These are phyloP conservation scores for Melanostigma gelatinosum DNA, from an alignment of 2,113 vertebrate genomes.

Conservation along the genomic window DNA sequence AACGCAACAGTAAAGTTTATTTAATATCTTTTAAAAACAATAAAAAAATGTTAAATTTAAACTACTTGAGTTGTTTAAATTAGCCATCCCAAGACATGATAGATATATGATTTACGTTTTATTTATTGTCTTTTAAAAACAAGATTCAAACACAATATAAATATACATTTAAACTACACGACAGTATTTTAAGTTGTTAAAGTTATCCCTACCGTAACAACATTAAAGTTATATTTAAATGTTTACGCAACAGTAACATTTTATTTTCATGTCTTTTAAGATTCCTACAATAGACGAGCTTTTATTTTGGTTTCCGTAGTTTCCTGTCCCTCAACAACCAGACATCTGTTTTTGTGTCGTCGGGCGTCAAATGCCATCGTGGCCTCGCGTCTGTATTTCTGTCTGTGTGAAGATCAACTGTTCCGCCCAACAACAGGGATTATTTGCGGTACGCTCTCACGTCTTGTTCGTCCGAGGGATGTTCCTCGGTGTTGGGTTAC, in stretches of 20 bases:
- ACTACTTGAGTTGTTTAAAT: too few relatives aligned
- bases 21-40: too few relatives aligned
- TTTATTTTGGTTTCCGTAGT: background rate
- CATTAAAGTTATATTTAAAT: background rate
- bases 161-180: too few relatives aligned
- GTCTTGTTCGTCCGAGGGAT: constrained; percentile 66
- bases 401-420: constrained; percentile 11
- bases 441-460: constrained; percentile 62
- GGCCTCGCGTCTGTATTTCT: background rate
- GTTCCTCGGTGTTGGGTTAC: constrained; percentile 75
- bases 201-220: background rate
- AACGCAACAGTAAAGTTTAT: too few relatives aligned
- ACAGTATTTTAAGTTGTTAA: background rate
- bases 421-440: constrained; percentile 47
- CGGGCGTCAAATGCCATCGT: background rate
- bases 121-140: too few relatives aligned
- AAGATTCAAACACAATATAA: too few relatives aligned
- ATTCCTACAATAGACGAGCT: background rate
- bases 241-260: background rate
- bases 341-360: too few relatives aligned
- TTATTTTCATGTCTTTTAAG: background rate
- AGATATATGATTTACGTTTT: too few relatives aligned
- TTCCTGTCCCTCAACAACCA: background rate
- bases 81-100: too few relatives aligned
- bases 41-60: too few relatives aligned